Base-by-base conservation (phyloP, 1,140 invertebrate genomes). In the Megathymus violae region DNA sequence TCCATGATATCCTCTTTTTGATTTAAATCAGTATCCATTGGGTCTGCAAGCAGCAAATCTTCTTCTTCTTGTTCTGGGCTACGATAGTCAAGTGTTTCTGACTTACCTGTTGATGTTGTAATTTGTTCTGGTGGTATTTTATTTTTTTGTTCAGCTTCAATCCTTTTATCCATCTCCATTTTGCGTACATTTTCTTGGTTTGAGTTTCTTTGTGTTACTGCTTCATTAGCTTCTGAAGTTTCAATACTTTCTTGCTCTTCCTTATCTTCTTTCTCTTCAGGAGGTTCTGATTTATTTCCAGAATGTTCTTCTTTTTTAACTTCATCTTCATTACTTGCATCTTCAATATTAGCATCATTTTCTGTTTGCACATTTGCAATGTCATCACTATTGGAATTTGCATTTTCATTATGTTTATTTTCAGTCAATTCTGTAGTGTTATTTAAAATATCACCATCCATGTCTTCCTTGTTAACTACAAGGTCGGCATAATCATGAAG, bases 401-500 rank as follows among this genome's bases (percentile, higher is more conserved):
- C 22, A 11, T 64, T 36, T 38, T 51, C 58, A 44, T 41, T 54
- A n/a, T n/a, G n/a, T 31, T 31, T 31, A 44, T 41, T 54, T 44
- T 62, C 36, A 44, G 56, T 48, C 40, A 14, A 47, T 14, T 50
- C 17, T 14, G 31, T 56, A 46, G 46, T 59, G 9, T 11, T 56
- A 36, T 36, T 62, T n/a, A 64, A 41, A 31, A 72, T 44, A 64
- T 77, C 76, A 15, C 78, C 56, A 56, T 74, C 69, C 22, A 31
- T 25, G 11, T 15, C 17, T 7, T 46, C 27, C 22, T 60, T 36
- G 67, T 85, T 89, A 46, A 91, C 71, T 65, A 82, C 78, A 34
- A 93, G 62, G 0, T 82, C 82, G 61, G 92, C 92, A 80, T 98
- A 98, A 71, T 94, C 91, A 90, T 94, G 93, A 0, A 98, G 89